Evolutionary conservation across 2,888 invertebrate species (phyloP), one percentile per base, ranked within the genome.

Genomic region (Strigamia maritima): DNA sequence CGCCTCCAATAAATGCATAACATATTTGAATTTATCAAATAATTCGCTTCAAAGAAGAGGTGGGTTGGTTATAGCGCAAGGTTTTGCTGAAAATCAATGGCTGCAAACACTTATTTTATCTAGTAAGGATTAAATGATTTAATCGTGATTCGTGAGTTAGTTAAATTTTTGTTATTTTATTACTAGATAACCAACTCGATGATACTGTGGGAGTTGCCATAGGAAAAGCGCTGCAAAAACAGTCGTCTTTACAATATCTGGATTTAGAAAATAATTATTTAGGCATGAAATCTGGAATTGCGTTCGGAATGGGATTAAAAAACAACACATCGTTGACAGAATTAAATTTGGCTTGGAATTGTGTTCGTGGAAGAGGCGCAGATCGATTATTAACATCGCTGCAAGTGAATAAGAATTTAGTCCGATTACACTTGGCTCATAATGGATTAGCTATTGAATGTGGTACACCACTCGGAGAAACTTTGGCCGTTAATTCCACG

Each of bases 1-100:
- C 40, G 3, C 40, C n/a, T 12, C 22, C 2, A 44, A 24, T 16
- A 38, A 40, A 38, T n/a, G 2, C 19, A 19, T 76, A 1, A 76
- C 76, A 10, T 76, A 76, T 44, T 40, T 76, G 76, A 40, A 76
- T 44, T 40, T 76, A 40, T 76, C 76, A n/a, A 40, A 76, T 24
- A 76, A 76, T 44, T 38, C 16, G 3, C 40, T 76, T 1, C 7
- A 38, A 76, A 35, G 8, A 19, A 76, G 40, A 4, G 76, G 76
- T 2, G 76, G 76, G 10, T 19, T 76, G 7, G 22, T 76, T 40
- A 26, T 76, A 44, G 76, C 44, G 1, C 38, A 76, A 26, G 40
- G 24, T 24, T 26, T 76, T 10, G 14, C 31, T 12, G 44, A 76
- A 44, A 76, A 76, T 22, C 38, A 40, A 12, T 38, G 44, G 35